Evolutionary conservation across 2,797 vertebrate genomes (phyloP), one percentile per base, ranked within the genome.

Genomic region (Leptoclinus maculatus): DNA sequence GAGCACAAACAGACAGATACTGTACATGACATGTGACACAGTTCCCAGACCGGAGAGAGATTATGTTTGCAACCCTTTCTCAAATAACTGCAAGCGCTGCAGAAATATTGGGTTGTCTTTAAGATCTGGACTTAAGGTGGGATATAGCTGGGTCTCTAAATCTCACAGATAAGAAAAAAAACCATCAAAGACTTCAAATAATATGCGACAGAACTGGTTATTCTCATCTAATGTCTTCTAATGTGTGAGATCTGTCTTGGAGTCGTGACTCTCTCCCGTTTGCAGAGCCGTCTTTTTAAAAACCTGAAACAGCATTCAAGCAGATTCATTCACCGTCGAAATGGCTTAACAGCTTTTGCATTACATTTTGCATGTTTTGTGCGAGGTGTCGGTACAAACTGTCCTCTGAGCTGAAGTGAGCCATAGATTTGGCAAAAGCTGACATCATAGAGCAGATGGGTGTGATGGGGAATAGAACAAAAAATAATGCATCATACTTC

Each of bases 81-180:
- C 29, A 66, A 70, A 68, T 34, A 29, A 53, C 25, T 49, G 17
- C 8, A 13, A 70, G 51, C 16, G 10, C 41, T 70, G 59, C 29
- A 32, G 43, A 54, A 54, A 62, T 36, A 56, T 71, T 64, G 29
- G 36, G 4, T 54, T 62, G 39, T 47, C 17, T 65, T 78, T 17
- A 19, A 38, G 56, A 67, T 43, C 70, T 53, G 49, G 38, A 57
- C 63, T 62, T 9, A 45, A 63, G 62, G 58, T 75, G 27, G 39
- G 29, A 2, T 8, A 16, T 14, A 41, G 7, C 36, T 8, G 5
- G 7, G 49, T 45, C 10, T 58, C 54, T 56, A 27, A 8, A 54
- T 43, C 7, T 54, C 5, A 68, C 32, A 21, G 39, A 66, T 32
- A 64, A 49, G 14, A 34, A 19, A 36, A 38, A 14, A 47, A 59